Evolutionary conservation across 2,113 vertebrate genomes (phyloP).

Genomic region (Megaceryle torquata): DNA sequence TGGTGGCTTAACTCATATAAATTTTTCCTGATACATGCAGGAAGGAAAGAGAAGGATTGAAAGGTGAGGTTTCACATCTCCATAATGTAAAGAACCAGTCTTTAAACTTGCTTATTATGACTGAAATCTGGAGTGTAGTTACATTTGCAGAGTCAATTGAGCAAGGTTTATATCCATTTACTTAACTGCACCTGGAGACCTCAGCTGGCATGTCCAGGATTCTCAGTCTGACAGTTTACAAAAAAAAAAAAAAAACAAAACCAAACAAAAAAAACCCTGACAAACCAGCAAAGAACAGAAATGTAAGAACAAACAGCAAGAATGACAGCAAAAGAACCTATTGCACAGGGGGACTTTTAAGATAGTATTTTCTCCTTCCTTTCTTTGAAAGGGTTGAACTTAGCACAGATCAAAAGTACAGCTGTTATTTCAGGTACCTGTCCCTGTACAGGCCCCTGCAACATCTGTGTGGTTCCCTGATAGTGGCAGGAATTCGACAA

Average conservation of each 20-base stretch:
- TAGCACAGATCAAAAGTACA: background rate
- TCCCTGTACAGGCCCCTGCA: background rate
- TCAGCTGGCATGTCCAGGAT: background rate
- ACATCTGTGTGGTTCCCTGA: background rate
- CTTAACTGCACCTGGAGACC: background rate
- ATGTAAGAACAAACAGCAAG: background rate
- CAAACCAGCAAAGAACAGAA: background rate
- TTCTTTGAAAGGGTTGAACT: background rate
- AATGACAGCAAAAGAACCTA: background rate
- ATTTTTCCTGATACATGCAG: background rate
- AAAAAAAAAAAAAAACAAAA: no score
- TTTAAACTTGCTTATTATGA: background rate
- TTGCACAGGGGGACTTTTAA: no score
- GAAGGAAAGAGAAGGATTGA: background rate
- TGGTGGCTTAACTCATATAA: background rate
- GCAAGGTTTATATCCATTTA: background rate
- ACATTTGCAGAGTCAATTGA: background rate
- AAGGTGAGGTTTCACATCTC: background rate
- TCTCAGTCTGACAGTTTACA: background rate
- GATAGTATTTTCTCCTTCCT: no score
- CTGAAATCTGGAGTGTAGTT: background rate
- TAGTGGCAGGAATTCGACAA: rapidly evolving
- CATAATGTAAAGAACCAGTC: background rate
- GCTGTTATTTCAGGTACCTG: background rate
- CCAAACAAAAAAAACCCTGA: background rate